These are phyloP conservation scores for Oxyscelio sp. DNA, from an alignment of 2,888 invertebrate genomes.

Conservation along the genomic window DNA sequence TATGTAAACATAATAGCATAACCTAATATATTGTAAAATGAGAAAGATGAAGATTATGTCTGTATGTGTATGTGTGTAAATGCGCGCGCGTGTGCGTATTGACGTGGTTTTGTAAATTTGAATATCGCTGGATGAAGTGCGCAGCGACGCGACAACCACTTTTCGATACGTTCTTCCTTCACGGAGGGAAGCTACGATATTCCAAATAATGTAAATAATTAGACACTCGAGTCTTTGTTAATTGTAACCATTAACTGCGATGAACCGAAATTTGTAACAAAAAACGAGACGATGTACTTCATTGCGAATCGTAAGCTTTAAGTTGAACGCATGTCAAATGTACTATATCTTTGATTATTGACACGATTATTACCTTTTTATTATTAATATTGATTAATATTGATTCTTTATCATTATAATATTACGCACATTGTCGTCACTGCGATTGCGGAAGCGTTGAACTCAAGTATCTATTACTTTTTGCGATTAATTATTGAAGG, in stretches of 20 bases:
- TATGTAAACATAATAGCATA: slow-evolving; percentile 79
- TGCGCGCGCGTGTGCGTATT: too few species aligned
- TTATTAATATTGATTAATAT: slow-evolving; percentile 82
- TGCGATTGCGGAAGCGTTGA: slow-evolving; percentile 75
- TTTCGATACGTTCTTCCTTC: slow-evolving; percentile 46
- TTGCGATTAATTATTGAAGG: slow-evolving; percentile 65
- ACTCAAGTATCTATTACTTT: slow-evolving; percentile 76
- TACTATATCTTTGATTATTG: slow-evolving; percentile 85
- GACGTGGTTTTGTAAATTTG: slow-evolving; percentile 80
- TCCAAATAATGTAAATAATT: slow-evolving; percentile 79
- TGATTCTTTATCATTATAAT: slow-evolving; percentile 79
- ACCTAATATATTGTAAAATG: slow-evolving; percentile 75
- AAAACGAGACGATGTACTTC: slow-evolving; percentile 46
- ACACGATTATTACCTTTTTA: slow-evolving; percentile 78
- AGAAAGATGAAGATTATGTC: slow-evolving; percentile 51
- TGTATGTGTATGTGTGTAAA: too few species aligned
- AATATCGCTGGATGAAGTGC: slow-evolving; percentile 58
- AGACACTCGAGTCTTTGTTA: slow-evolving; percentile 70
- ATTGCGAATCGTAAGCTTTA: slow-evolving; percentile 80
- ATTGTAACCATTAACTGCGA: slow-evolving; percentile 44
- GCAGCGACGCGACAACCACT: slow-evolving; percentile 22
- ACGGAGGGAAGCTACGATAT: slow-evolving; percentile 36
- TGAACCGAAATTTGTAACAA: slow-evolving; percentile 47
- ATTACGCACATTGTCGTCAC: slow-evolving; percentile 74
- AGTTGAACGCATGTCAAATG: slow-evolving; percentile 85